Conservation (phyloP, 1,140 invertebrate species). For the Tenebrio molitor region DNA sequence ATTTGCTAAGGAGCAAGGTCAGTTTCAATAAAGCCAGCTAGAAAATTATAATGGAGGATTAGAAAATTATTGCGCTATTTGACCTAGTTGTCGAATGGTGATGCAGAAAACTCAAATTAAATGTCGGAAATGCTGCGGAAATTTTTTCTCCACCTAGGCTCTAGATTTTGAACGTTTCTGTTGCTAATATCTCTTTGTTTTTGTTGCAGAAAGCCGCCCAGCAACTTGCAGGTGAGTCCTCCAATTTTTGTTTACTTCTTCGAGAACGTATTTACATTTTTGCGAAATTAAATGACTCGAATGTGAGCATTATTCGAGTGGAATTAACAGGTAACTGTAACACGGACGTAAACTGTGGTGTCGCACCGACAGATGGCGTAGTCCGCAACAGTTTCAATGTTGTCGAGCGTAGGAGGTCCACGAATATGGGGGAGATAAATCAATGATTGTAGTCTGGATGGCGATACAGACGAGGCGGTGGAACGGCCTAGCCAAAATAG, state of each 20-base stretch:
- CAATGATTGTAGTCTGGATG: conserved; percentile 10
- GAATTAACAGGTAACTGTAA: conserved; percentile 20
- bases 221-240: conserved; percentile 57
- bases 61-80: conserved; percentile 2
- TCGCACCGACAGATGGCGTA: conserved; percentile 17
- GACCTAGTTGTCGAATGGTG: conserved; percentile 2
- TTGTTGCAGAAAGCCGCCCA: conserved; percentile 58
- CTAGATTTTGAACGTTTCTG: background rate
- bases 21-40: conserved; percentile 27
- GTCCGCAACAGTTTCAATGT: too few relatives aligned
- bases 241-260: too few relatives aligned
- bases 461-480: background rate
- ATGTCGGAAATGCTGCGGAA: too few relatives aligned
- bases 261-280: too few relatives aligned
- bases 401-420: too few relatives aligned
- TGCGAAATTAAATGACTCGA: too few relatives aligned
- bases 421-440: too few relatives aligned
- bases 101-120: conserved; percentile 6
- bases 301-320: too few relatives aligned
- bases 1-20: conserved; percentile 23
- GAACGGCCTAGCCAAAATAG: background rate
- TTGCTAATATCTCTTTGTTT: conserved; percentile 47
- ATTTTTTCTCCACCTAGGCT: too few relatives aligned
- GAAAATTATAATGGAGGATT: conserved; percentile 27
- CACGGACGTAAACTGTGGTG: background rate